Percentiles rank a stretch among this genome's conserved stretches.
phyloP scores from a whole-genome alignment of 2,113 vertebrate species.

The Etia nguti region DNA sequence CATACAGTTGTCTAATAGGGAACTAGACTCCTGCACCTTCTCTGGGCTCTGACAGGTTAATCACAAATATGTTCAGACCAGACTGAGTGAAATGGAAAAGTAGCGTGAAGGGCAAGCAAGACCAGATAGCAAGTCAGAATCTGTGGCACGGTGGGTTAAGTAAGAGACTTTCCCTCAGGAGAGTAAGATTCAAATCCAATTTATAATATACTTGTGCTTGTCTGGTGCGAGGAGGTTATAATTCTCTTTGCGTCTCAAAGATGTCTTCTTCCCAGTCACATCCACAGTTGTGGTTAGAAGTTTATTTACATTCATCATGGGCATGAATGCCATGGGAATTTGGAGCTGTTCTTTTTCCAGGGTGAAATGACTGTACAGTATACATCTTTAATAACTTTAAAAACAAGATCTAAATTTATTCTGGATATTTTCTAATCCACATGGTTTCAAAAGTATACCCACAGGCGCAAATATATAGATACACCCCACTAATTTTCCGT shows the following conservation, averaged over 20 bases:
- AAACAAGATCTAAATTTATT: neutral
- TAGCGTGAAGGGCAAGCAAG: neutral
- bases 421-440: neutral
- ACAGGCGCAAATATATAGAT: neutral
- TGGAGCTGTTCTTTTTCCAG: neutral
- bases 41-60: neutral
- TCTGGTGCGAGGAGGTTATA: neutral
- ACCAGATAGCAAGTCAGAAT: neutral
- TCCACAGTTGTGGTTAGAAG: neutral
- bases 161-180: neutral
- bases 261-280: conserved; percentile 24
- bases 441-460: neutral
- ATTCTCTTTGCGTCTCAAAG: conserved; percentile 30
- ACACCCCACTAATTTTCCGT: neutral
- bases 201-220: neutral
- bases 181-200: neutral
- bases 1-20: neutral
- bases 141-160: neutral
- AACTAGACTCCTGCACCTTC: neutral
- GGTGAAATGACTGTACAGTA: neutral
- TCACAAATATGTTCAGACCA: neutral
- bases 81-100: neutral
- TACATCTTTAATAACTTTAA: neutral
- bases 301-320: neutral
- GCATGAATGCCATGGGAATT: neutral